Percentiles rank a stretch among this genome's conserved stretches.
Conservation (phyloP, 2,797 vertebrate genomes). For the Pseudomugil gertrudae region DNA sequence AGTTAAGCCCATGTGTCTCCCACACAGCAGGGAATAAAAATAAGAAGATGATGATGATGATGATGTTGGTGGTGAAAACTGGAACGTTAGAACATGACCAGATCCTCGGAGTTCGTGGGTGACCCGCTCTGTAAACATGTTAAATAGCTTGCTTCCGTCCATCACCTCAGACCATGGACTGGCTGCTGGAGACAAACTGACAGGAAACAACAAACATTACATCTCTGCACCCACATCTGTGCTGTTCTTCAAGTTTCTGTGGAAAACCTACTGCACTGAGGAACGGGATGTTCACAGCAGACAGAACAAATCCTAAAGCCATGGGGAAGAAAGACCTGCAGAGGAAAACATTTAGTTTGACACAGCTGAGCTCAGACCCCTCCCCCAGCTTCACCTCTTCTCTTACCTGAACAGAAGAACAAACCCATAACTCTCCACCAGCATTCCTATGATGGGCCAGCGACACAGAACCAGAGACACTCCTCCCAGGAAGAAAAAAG, state of each 20-base stretch:
- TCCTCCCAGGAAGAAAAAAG: conserved; percentile 89
- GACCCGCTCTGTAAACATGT: too few relatives aligned
- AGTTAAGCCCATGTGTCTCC: too few relatives aligned
- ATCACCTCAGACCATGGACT: conserved; percentile 80
- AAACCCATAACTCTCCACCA: conserved; percentile 89
- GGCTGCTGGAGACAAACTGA: conserved; percentile 76
- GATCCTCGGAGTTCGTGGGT: too few relatives aligned
- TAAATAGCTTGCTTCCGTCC: too few relatives aligned
- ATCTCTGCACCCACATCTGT: neutral
- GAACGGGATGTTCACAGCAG: conserved; percentile 80
- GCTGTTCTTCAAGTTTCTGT: neutral
- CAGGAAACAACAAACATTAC: neutral
- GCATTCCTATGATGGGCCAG: conserved; percentile 90
- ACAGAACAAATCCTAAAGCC: conserved; percentile 84
- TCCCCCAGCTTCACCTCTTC: neutral
- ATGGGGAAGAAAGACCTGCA: conserved; percentile 88
- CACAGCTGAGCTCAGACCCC: neutral
- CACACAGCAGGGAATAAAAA: too few relatives aligned
- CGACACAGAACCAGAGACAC: conserved; percentile 85
- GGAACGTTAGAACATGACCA: too few relatives aligned
- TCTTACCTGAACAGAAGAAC: conserved; percentile 87
- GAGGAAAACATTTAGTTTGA: neutral
- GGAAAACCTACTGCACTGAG: conserved; percentile 51
- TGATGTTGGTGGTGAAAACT: too few relatives aligned
- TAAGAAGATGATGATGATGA: too few relatives aligned